phyloP scores from a whole-genome alignment of 1,140 invertebrate genomes.

The Aphaenogaster rudis region DNA sequence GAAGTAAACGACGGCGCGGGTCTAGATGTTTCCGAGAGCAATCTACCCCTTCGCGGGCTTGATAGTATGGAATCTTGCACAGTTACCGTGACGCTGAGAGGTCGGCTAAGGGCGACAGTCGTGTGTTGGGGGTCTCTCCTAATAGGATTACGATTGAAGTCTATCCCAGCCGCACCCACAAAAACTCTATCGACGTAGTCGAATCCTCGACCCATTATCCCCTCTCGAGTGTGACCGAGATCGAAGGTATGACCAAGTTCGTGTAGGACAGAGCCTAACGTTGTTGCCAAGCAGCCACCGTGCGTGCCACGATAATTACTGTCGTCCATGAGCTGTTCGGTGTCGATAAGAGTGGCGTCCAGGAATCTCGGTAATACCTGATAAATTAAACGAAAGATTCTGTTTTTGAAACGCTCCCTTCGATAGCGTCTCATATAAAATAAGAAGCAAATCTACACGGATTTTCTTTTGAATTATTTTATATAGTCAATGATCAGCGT shows the following conservation, averaged over 20 bases:
- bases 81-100: slow-evolving; percentile 84
- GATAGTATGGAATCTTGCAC: slow-evolving; percentile 74
- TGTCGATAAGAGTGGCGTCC: slow-evolving; percentile 90
- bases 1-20: slow-evolving; percentile 66
- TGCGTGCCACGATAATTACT: slow-evolving; percentile 94
- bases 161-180: slow-evolving; percentile 85
- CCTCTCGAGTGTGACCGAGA: slow-evolving; percentile 95
- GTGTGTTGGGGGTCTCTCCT: slow-evolving; percentile 85
- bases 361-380: slow-evolving; percentile 86
- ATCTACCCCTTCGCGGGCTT: slow-evolving; percentile 80
- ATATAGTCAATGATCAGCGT: not conserved
- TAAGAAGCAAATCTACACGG: not conserved
- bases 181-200: slow-evolving; percentile 94
- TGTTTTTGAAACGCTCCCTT: not conserved
- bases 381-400: not conserved
- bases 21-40: slow-evolving; percentile 83
- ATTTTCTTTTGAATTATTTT: not conserved
- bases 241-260: slow-evolving; percentile 98
- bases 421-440: not conserved
- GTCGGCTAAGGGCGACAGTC: slow-evolving; percentile 82
- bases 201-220: slow-evolving; percentile 98
- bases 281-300: slow-evolving; percentile 96
- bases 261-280: slow-evolving; percentile 96
- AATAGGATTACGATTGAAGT: slow-evolving; percentile 83
- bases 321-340: slow-evolving; percentile 93